phyloP scores from a whole-genome alignment of 2,113 vertebrate genomes.

The Pygoscelis adeliae region DNA sequence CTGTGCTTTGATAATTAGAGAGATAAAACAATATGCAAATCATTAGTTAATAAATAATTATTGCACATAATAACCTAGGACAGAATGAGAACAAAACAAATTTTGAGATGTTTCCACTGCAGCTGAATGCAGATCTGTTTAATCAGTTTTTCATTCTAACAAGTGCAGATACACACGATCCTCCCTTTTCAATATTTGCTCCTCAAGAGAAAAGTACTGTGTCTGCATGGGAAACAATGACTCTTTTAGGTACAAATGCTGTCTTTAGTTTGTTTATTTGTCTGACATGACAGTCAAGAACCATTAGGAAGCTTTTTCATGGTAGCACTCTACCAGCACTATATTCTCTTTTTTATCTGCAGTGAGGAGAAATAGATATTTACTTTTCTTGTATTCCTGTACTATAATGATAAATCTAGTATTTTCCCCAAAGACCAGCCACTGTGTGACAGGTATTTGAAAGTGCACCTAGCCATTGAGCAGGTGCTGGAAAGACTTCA shows the following conservation, averaged over 20 bases:
- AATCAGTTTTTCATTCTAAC: neutral
- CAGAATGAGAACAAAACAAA: neutral
- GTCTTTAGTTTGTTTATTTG: neutral
- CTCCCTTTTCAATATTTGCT: neutral
- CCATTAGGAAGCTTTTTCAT: neutral
- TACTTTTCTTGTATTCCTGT: neutral
- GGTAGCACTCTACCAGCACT: neutral
- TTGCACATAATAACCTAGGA: neutral
- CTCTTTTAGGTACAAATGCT: neutral
- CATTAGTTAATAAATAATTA: constrained; percentile 8
- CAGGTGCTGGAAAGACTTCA: neutral
- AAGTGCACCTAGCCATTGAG: neutral
- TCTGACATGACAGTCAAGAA: neutral
- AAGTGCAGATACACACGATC: neutral
- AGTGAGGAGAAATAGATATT: neutral
- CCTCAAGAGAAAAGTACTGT: neutral
- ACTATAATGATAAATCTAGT: neutral
- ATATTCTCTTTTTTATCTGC: neutral
- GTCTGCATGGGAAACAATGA: neutral
- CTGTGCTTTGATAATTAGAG: neutral
- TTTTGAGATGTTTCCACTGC: neutral
- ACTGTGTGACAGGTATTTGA: neutral
- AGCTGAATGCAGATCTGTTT: neutral
- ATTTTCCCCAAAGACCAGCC: neutral
- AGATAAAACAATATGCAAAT: constrained; percentile 20